Conservation (phyloP, 2,888 invertebrate genomes). For the Proisotoma minuta region DNA sequence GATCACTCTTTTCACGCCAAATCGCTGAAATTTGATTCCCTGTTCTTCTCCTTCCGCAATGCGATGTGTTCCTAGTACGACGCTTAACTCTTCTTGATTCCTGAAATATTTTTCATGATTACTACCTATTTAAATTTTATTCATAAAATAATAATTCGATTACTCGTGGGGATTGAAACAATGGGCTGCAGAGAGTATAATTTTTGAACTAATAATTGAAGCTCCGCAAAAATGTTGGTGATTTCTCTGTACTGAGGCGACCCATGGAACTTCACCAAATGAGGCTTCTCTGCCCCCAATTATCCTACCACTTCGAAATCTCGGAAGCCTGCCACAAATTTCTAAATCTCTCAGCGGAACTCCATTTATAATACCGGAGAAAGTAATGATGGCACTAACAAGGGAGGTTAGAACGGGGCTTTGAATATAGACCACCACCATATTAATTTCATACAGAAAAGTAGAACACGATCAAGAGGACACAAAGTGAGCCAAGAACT, state of each 20-base stretch:
- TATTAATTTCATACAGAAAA: too few species aligned
- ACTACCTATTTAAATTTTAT: too few species aligned
- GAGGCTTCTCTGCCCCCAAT: conserved; percentile 20
- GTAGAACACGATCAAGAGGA: too few species aligned
- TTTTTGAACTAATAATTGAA: conserved; percentile 10
- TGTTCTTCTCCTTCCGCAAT: background rate
- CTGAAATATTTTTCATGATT: background rate
- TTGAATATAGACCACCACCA: too few species aligned
- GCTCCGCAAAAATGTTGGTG: conserved; percentile 31
- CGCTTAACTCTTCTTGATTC: background rate
- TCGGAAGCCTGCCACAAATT: background rate
- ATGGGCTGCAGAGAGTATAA: conserved; percentile 25
- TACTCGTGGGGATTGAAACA: conserved; percentile 11
- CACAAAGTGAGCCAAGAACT: too few species aligned
- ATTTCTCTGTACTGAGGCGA: conserved; percentile 26
- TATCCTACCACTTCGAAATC: conserved; percentile 22
- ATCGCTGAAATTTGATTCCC: background rate
- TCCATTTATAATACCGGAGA: too few species aligned
- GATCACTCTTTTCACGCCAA: conserved; percentile 4
- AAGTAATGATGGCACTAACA: too few species aligned
- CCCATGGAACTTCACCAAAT: conserved; percentile 28
- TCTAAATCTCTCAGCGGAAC: too few species aligned
- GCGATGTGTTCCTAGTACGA: background rate
- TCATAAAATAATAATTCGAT: too few species aligned
- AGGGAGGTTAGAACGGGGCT: too few species aligned